Base-by-base conservation (phyloP, 2,888 invertebrate genomes). In the Pardosa pseudoannulata region DNA sequence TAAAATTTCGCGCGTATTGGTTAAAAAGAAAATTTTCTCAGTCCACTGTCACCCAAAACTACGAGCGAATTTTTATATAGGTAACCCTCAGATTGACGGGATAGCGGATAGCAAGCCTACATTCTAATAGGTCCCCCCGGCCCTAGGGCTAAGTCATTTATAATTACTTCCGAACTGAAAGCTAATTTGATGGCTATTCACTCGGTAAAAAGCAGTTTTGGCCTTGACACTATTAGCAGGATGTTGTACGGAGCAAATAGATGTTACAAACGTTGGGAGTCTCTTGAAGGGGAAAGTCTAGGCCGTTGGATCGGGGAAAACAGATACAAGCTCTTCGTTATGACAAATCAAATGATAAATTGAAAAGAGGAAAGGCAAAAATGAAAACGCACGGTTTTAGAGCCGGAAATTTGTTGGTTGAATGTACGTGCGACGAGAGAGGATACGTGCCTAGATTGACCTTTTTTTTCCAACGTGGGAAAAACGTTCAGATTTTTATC, bases 91-190 rank as follows among this genome's bases (percentile, higher is more conserved):
- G n/a, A n/a, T n/a, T n/a, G n/a, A n/a, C n/a, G n/a, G n/a, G 36
- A 36, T 36, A 9, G 5, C 36, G 6, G 36, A 7, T 9, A 7
- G 36, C 9, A 36, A 36, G 6, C 36, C 36, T 36, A 36, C 36
- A 36, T 36, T 36, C 9, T 36, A 56, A 23, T 23, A 56, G 11
- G 23, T n/a, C 23, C 56, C 56, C 23, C 23, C 6, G 2, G 56
- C 64, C 70, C 75, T 50, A 39, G 70, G 75, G 70, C 82, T 75
- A 82, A 82, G 75, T 75, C 75, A 71, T 82, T 82, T 75, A 82
- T 82, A 82, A 82, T 82, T 82, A 64, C 82, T 82, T 82, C 82
- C 82, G 82, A 82, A 82, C 62, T 70, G 64, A 39, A 81, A 81
- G 82, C 70, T 75, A 82, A 75, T 82, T 82, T 64, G 36, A 3